Evolutionary conservation across 2,113 vertebrate species (phyloP).

Genomic region (Dromiciops gliroides): DNA sequence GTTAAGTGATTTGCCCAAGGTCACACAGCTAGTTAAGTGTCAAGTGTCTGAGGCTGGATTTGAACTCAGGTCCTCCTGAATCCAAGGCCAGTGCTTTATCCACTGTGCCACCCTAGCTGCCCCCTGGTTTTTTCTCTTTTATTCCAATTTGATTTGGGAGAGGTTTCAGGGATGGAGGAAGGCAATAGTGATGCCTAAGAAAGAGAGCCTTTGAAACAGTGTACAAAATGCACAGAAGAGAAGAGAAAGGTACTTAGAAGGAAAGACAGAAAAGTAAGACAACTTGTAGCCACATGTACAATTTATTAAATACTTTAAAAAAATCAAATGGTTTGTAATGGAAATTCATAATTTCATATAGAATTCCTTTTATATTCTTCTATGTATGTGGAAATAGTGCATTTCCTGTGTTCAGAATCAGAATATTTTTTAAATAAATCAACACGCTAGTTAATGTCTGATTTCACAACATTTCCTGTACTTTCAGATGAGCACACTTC

Average conservation of each 20-base stretch:
- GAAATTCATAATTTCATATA: neutral
- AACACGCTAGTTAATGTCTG: neutral
- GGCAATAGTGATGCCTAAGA: neutral
- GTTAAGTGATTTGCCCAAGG: no score
- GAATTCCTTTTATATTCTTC: neutral
- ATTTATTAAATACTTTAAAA: neutral
- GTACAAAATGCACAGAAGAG: neutral
- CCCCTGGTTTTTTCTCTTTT: neutral
- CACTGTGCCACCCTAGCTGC: no score
- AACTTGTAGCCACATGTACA: neutral
- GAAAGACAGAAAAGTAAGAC: neutral
- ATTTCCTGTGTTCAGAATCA: neutral
- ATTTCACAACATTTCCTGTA: neutral
- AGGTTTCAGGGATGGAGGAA: no score
- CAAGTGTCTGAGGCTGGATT: no score
- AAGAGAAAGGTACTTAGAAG: neutral
- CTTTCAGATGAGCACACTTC: neutral
- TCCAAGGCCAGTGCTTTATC: no score
- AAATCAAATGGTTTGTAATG: neutral
- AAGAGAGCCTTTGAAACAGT: neutral
- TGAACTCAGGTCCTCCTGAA: no score
- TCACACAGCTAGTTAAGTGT: no score
- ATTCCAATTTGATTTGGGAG: neutral
- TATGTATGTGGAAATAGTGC: neutral
- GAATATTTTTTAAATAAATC: neutral